Conservation (phyloP, 2,113 vertebrate species). For the Clarias batrachus region DNA sequence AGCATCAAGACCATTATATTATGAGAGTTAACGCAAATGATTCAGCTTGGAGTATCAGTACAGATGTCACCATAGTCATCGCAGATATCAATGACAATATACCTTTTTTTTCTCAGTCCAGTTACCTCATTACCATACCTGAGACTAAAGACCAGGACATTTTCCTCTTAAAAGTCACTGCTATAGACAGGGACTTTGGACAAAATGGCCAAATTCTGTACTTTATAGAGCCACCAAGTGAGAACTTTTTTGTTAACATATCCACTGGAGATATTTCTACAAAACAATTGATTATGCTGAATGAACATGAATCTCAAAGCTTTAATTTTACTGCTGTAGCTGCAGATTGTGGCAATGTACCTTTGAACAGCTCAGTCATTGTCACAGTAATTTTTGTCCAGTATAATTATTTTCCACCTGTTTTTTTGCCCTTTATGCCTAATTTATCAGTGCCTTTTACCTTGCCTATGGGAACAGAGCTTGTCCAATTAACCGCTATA, state of each 20-base stretch:
- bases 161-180: slow-evolving; percentile 67
- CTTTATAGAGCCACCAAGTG: slow-evolving; percentile 64
- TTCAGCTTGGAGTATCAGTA: slow-evolving; percentile 73
- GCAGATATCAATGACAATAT: slow-evolving; percentile 73
- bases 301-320: slow-evolving; percentile 52
- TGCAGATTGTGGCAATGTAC: slow-evolving; percentile 64
- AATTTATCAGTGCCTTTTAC: slow-evolving; percentile 65
- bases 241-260: slow-evolving; percentile 68
- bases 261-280: slow-evolving; percentile 68
- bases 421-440: slow-evolving; percentile 60
- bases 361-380: slow-evolving; percentile 55
- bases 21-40: slow-evolving; percentile 72
- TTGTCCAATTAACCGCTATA: slow-evolving; percentile 65
- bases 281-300: slow-evolving; percentile 61
- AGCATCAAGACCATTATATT: slow-evolving; percentile 64
- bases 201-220: slow-evolving; percentile 68
- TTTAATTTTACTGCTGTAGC: slow-evolving; percentile 64
- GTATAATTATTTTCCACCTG: slow-evolving; percentile 67
- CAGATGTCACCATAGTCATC: slow-evolving; percentile 68
- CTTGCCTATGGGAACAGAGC: slow-evolving; percentile 61
- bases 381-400: slow-evolving; percentile 64
- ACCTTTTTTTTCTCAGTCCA: slow-evolving; percentile 65
- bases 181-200: slow-evolving; percentile 66
- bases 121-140: slow-evolving; percentile 57
- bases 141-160: slow-evolving; percentile 60